Base-by-base conservation (phyloP, 2,888 invertebrate species). In the Erynnis tages region DNA sequence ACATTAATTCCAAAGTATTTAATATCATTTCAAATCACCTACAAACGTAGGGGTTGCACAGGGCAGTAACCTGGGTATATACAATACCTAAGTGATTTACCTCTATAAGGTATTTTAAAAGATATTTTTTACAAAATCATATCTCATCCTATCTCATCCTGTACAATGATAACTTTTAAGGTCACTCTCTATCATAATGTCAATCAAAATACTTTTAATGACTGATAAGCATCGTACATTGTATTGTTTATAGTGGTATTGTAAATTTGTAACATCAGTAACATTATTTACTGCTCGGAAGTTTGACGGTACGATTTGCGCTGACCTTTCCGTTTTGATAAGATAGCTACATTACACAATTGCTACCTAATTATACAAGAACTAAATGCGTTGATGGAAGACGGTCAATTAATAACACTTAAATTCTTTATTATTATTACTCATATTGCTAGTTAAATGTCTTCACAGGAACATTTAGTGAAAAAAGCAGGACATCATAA, bases 321-420 rank as follows among this genome's bases (percentile, higher is more conserved):
- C 65, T 78, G 83, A 84, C 84, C 86, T 85, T 84, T 84, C 82
- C 82, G 82, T 78, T 81, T 55, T 30, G 86, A 85, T 85, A 82
- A 85, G 84, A 83, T 84, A 85, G 59, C 54, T 38, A 54, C 58
- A 63, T 76, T 76, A 80, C 77, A 71, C 77, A 80, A 79, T 50
- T 44, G 52, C 32, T 56, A 56, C 57, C 58, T 49, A 62, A 59
- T 57, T 62, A 56, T 48, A 40, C 45, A 54, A 52, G 27, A 50
- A 54, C 29, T 53, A 52, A 47, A 46, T 54, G 40, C 47, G 44
- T 47, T 19, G 41, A 35, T 37, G 50, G 41, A 49, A 49, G 32
- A 16, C 7, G 2, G 4, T n/a, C 4, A 8, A 11, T 17, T 16
- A 27, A 16, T 25, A 8, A 27, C 32, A 40, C 6, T n/a, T n/a